Conservation (phyloP, 2,888 invertebrate genomes). For the Cosmia pyralina region DNA sequence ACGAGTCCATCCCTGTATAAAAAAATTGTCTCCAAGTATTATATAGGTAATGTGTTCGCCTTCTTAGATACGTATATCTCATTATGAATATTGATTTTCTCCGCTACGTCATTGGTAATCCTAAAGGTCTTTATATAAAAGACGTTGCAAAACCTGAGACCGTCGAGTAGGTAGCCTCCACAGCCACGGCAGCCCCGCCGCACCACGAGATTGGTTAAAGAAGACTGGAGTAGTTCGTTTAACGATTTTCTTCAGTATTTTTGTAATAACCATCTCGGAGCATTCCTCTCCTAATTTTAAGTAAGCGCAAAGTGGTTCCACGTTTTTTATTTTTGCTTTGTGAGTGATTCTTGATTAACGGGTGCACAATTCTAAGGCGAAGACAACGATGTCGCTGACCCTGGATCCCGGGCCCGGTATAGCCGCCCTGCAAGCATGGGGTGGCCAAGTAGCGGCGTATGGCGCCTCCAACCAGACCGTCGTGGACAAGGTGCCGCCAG, state of each 20-base stretch:
- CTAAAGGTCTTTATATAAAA: constrained; percentile 82
- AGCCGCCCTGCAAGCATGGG: constrained; percentile 87
- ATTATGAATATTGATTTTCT: constrained; percentile 88
- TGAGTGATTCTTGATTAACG: constrained; percentile 22
- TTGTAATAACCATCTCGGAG: constrained; percentile 86
- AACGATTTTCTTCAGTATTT: constrained; percentile 90
- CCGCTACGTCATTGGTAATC: constrained; percentile 81
- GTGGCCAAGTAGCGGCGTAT: constrained; percentile 86
- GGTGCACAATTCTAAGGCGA: constrained; percentile 66
- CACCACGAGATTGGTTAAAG: constrained; percentile 83
- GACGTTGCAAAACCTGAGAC: constrained; percentile 63
- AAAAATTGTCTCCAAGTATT: constrained; percentile 59
- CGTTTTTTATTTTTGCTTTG: background rate
- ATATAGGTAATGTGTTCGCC: constrained; percentile 79
- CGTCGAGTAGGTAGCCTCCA: constrained; percentile 88
- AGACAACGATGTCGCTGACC: constrained; percentile 80
- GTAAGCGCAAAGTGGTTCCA: constrained; percentile 67
- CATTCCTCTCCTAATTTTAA: constrained; percentile 74
- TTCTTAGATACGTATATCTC: constrained; percentile 85
- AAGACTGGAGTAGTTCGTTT: constrained; percentile 90
- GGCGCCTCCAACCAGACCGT: constrained; percentile 93
- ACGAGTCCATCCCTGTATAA: constrained; percentile 71
- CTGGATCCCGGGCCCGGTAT: constrained; percentile 86
- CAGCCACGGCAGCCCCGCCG: constrained; percentile 82
- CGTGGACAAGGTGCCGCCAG: constrained; percentile 94